These are phyloP conservation scores for Eucidaris tribuloides DNA, from an alignment of 35 echinoderm and acorn worm genomes.

Conservation along the genomic window DNA sequence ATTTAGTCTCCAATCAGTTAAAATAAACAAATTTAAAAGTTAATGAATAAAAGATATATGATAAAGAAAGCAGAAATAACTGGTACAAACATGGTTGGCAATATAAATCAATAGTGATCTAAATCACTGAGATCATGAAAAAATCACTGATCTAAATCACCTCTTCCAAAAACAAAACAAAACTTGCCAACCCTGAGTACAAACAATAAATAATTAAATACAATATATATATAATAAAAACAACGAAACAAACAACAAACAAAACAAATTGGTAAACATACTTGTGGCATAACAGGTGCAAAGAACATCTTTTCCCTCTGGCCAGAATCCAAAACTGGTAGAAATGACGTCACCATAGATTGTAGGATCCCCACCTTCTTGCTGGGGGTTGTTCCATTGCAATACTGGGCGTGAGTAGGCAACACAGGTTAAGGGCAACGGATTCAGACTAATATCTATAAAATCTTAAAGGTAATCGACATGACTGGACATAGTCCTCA, in stretches of 20 bases:
- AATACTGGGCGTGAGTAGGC: constrained; percentile 48
- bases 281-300: constrained; percentile 59
- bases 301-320: constrained; percentile 46
- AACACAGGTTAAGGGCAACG: constrained; percentile 41
- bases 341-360: constrained; percentile 46
- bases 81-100: background rate
- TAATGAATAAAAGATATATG: background rate
- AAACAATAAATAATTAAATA: background rate
- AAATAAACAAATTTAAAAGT: too few species aligned
- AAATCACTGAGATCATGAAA: background rate
- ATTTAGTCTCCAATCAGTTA: too few species aligned
- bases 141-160: background rate
- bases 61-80: background rate
- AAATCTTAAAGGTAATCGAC: background rate
- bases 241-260: background rate
- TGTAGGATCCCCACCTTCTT: constrained; percentile 51
- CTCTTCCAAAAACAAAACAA: background rate
- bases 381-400: constrained; percentile 27
- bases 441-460: background rate
- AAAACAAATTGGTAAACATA: background rate
- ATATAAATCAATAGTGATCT: background rate
- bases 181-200: background rate
- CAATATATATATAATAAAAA: background rate
- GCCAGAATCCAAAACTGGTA: constrained; percentile 41
- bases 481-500: background rate